phyloP scores from a whole-genome alignment of 2,888 invertebrate species.

The Pomacea canaliculata region DNA sequence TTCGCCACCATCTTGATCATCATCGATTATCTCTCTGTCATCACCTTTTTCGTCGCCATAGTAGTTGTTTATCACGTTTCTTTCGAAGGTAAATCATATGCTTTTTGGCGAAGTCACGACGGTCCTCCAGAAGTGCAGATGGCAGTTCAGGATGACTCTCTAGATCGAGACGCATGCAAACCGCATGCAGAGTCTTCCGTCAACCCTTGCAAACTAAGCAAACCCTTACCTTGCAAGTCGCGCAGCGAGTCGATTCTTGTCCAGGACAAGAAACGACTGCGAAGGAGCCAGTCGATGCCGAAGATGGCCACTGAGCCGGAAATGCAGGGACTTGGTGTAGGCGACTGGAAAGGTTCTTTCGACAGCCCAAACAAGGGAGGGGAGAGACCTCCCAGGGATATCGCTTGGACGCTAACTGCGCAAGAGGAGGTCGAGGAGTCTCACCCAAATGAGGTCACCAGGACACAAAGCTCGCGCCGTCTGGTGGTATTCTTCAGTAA shows the following conservation, averaged over 20 bases:
- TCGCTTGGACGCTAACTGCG: too few relatives aligned
- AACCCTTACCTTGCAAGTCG: background rate
- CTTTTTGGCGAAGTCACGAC: too few relatives aligned
- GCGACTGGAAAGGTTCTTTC: too few relatives aligned
- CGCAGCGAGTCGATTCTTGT: background rate
- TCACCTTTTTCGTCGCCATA: conserved; percentile 50
- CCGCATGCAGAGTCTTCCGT: too few relatives aligned
- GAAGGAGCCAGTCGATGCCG: background rate
- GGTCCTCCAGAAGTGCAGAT: too few relatives aligned
- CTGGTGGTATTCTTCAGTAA: conserved; percentile 50
- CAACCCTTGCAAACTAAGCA: too few relatives aligned
- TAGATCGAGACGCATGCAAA: too few relatives aligned
- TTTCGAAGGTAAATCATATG: conserved; percentile 33
- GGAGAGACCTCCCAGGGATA: too few relatives aligned
- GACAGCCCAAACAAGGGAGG: too few relatives aligned
- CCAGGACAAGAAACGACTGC: background rate
- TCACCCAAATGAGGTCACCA: background rate
- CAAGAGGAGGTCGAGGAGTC: background rate
- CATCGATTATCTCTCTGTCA: conserved; percentile 55
- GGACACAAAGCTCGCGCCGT: background rate
- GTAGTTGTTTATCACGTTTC: conserved; percentile 48
- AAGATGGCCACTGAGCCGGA: background rate
- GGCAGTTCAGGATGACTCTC: too few relatives aligned
- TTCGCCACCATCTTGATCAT: conserved; percentile 54
- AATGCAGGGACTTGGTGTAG: background rate